These are phyloP conservation scores for Lemur catta DNA, from an alignment of 2,797 vertebrate genomes.

Conservation along the genomic window DNA sequence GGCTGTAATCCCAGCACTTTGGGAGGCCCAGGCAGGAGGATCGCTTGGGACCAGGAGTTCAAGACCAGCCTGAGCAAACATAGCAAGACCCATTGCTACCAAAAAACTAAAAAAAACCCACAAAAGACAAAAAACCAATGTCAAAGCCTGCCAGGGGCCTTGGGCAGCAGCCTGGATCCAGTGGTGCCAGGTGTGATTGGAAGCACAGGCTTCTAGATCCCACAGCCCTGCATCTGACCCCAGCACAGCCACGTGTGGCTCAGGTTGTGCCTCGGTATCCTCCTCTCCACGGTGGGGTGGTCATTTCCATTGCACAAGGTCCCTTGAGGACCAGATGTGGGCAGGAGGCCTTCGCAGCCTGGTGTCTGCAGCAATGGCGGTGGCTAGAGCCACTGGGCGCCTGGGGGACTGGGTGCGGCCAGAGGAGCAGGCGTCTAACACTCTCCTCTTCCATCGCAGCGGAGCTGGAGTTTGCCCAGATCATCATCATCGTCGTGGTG, in stretches of 20 bases:
- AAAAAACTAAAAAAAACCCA: not conserved
- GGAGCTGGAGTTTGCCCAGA: conserved; percentile 94
- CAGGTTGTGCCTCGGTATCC: not conserved
- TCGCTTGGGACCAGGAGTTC: not conserved
- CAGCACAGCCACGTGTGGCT: not conserved
- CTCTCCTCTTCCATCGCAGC: conserved; percentile 79
- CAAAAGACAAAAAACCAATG: not conserved
- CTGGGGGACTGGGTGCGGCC: no score
- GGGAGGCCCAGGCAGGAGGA: not conserved
- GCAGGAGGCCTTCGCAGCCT: not conserved
- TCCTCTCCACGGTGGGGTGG: not conserved
- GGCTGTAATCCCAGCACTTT: not conserved
- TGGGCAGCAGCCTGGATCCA: not conserved
- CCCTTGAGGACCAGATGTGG: not conserved
- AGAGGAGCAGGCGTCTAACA: not conserved
- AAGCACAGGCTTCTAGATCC: not conserved
- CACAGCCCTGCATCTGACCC: not conserved
- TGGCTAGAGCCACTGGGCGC: not conserved
- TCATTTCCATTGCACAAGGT: not conserved
- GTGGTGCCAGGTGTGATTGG: not conserved
- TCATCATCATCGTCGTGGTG: conserved; percentile 94
- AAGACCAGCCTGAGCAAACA: not conserved
- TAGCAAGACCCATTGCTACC: not conserved
- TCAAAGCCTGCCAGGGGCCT: not conserved
- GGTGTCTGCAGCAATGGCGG: accelerated